Conservation (phyloP, 2,888 invertebrate species). For the Oligia latruncula region DNA sequence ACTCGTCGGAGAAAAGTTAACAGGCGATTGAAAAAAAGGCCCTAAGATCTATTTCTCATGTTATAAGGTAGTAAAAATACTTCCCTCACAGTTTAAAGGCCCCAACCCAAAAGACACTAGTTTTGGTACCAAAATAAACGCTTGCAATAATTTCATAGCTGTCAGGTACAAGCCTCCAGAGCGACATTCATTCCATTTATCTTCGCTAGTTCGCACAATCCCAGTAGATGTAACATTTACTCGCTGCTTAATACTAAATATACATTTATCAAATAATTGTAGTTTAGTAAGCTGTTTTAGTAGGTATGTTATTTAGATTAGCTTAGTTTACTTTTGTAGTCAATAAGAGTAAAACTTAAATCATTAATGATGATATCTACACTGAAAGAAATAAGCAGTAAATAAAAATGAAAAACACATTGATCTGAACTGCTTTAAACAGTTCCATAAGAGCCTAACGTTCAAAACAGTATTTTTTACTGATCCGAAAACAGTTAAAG, state of each 20-base stretch:
- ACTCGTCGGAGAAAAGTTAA: too few species aligned
- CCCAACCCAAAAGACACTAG: slow-evolving; percentile 29
- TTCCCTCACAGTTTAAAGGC: not conserved
- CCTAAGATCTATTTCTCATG: not conserved
- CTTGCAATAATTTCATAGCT: slow-evolving; percentile 73
- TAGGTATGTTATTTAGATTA: not conserved
- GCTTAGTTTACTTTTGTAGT: not conserved
- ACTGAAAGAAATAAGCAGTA: too few species aligned
- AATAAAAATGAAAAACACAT: too few species aligned
- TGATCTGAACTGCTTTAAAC: too few species aligned
- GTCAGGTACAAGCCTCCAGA: slow-evolving; percentile 70
- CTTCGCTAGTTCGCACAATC: slow-evolving; percentile 67
- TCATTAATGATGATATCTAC: not conserved
- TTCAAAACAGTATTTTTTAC: too few species aligned
- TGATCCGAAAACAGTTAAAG: too few species aligned
- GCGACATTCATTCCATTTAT: slow-evolving; percentile 77
- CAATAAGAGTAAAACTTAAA: not conserved
- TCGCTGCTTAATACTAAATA: slow-evolving; percentile 43
- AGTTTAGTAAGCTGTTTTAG: slow-evolving; percentile 13
- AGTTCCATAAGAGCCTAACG: too few species aligned
- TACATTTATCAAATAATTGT: slow-evolving; percentile 52
- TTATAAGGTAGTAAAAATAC: not conserved
- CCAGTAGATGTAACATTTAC: slow-evolving; percentile 57
- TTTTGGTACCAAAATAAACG: slow-evolving; percentile 66
- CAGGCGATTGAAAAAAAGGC: too few species aligned